Evolutionary conservation across 2,797 vertebrate genomes (phyloP), one percentile per base, ranked within the genome.

Genomic region (Sarcophilus harrisii): DNA sequence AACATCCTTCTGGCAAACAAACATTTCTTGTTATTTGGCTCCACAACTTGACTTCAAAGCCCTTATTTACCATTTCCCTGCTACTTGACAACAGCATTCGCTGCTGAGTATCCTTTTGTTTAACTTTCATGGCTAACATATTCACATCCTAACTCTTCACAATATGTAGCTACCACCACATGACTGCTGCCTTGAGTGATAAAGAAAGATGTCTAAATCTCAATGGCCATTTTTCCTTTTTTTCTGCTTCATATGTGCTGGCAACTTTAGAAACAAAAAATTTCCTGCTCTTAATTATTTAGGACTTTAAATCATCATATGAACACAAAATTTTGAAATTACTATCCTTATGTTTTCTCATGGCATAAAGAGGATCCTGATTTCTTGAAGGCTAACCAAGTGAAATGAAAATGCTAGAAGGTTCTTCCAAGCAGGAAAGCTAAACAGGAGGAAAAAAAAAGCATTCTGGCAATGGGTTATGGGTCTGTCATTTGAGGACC

Each of bases 1-100:
- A 98, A 98, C 95, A 95, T 97, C 96, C 95, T 96, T n/a, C 54
- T 0, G 0, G 29, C 91, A 95, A 95, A 98, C 98, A 98, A 98
- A 98, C 0, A 3, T 92, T 97, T 97, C 98, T 98, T 98, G 98
- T 99, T 98, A 96, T 52, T 57, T 62, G 66, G 58, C 55, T 87
- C 73, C 9, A 94, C 91, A 91, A 90, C 90, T 93, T 94, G 10
- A 11, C 91, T 97, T 91, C 94, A 95, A 96, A 97, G 96, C 93
- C 81, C 92, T 96, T 95, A 96, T 97, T 96, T 95, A 96, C 97
- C 96, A 91, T 89, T 57, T 58, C 66, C 52, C 91, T 14, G 93
- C 5, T 96, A 91, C 93, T 94, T 93, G 91, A 91, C 94, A 57
- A 1, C 0, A 97, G 95, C 81, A 95, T 95, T 95, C 97, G 91